These are phyloP conservation scores for Muntiacus reevesi DNA, from an alignment of 2,113 vertebrate species.

Conservation along the genomic window DNA sequence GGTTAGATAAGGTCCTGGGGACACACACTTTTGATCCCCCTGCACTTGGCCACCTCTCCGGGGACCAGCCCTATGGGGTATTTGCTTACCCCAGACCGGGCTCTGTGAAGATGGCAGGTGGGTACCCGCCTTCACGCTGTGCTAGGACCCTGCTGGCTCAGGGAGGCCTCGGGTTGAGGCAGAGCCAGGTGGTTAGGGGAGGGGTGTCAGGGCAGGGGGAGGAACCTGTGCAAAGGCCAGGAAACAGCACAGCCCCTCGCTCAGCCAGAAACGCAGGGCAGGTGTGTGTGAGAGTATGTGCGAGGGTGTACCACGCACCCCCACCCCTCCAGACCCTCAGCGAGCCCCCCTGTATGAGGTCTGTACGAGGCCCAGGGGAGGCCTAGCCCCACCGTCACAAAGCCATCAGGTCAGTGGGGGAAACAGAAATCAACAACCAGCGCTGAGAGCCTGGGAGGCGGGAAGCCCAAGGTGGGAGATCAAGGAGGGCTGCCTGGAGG, in stretches of 20 bases:
- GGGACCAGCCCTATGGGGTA: rapidly evolving
- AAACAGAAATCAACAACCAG: background rate
- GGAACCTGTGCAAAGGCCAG: background rate
- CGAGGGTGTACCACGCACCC: rapidly evolving
- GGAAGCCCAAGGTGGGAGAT: background rate
- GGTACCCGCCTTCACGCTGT: rapidly evolving
- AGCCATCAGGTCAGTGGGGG: too few relatives aligned
- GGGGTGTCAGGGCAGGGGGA: rapidly evolving
- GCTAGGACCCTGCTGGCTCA: background rate
- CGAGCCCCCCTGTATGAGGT: background rate
- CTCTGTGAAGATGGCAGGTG: background rate
- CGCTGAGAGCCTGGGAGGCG: background rate
- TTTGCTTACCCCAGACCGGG: rapidly evolving
- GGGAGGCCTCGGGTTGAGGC: background rate
- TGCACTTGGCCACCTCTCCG: background rate
- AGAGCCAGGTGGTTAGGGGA: rapidly evolving
- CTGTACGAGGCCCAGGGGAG: background rate
- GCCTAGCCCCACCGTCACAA: background rate
- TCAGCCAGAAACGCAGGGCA: background rate
- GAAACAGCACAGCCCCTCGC: rapidly evolving
- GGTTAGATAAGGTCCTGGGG: rapidly evolving
- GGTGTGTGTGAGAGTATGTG: background rate
- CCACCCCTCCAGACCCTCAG: background rate
- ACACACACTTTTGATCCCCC: background rate
- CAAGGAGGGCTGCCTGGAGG: background rate